Evolutionary conservation across 2,888 invertebrate genomes (phyloP), one percentile per base, ranked within the genome.

Genomic region (Perdita meconis): DNA sequence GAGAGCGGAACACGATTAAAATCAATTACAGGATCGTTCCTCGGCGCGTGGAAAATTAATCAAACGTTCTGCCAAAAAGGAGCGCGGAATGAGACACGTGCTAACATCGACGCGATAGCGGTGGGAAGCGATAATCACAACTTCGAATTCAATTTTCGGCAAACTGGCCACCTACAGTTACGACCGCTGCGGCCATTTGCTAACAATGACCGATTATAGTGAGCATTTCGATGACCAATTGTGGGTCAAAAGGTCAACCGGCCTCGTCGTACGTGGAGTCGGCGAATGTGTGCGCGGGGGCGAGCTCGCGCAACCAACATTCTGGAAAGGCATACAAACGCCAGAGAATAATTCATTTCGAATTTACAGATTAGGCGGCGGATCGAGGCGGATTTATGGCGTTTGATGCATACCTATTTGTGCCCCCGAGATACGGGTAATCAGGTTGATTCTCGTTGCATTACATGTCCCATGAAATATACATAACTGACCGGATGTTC

Each of bases 281-380:
- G 12, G 19, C 16, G 19, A 13, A 16, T 30, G 22, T 19, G 19
- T 47, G n/a, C 38, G 47, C 22, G n/a, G 19, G 44, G n/a, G n/a
- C n/a, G n/a, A n/a, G 22, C 30, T 50, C 64, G 38, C 30, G 47
- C 68, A 60, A 50, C 22, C 47, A 67, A 8, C 24, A 44, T 53
- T 63, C 53, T 40, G 47, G 55, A 55, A 63, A 67, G 44, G 56
- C 67, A 40, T 24, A 65, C 74, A 51, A 38, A 24, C 63, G 57
- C 51, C 76, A 38, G 56, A 72, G 64, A 69, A 82, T 84, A 77
- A 83, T 77, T 82, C 84, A 82, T 84, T 83, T 80, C 51, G 80
- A 80, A 83, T 83, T 83, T 83, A 73, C 82, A 82, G 79, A 83
- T 83, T 75, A 80, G 64, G 53, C 60, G 68, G 51, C 60, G 60